phyloP scores from a whole-genome alignment of 1,140 invertebrate species.

The Drosophila mauritiana region DNA sequence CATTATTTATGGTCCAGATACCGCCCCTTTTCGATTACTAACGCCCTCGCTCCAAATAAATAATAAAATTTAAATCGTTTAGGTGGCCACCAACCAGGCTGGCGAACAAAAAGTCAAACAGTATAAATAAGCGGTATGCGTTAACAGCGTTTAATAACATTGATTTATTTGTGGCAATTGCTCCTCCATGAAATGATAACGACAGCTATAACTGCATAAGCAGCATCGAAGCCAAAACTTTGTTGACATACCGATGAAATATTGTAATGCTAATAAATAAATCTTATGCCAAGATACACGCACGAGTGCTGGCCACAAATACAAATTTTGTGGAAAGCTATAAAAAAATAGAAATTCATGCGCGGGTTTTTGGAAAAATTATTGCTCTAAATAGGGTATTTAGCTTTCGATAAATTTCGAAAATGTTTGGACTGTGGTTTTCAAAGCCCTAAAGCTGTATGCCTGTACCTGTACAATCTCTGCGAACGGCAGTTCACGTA shows the following conservation, averaged over 20 bases:
- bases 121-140: slow-evolving; percentile 17
- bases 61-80: slow-evolving; percentile 19
- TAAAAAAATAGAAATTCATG: not conserved
- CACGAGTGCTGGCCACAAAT: not conserved
- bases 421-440: too few relatives aligned
- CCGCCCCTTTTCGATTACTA: not conserved
- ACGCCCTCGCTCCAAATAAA: not conserved
- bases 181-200: slow-evolving; percentile 19
- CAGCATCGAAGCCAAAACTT: slow-evolving; percentile 19
- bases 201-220: slow-evolving; percentile 16
- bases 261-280: slow-evolving; percentile 45
- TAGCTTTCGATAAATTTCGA: too few relatives aligned
- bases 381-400: too few relatives aligned
- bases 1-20: not conserved
- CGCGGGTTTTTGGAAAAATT: too few relatives aligned
- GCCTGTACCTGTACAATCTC: too few relatives aligned
- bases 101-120: slow-evolving; percentile 10
- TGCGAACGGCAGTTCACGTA: too few relatives aligned
- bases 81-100: not conserved
- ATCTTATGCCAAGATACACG: slow-evolving; percentile 19
- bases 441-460: too few relatives aligned
- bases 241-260: slow-evolving; percentile 32
- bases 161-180: slow-evolving; percentile 63
- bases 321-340: not conserved
- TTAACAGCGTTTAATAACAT: slow-evolving; percentile 72